Percentiles rank a stretch among this genome's conserved stretches.
Evolutionary conservation across 1,140 invertebrate species (phyloP).

Genomic region (Sminthurinus signatus): DNA sequence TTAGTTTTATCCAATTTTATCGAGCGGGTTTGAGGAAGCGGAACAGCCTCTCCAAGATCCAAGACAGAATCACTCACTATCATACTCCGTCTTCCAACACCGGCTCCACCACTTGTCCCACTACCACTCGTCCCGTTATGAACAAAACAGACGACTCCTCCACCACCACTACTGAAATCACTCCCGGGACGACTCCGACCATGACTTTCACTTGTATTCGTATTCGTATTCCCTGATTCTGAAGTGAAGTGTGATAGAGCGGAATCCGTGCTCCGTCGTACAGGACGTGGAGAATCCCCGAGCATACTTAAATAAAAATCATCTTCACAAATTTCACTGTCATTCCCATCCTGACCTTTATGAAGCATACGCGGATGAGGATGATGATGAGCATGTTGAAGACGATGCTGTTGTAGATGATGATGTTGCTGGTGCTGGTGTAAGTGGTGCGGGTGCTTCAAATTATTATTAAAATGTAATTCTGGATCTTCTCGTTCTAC

Average conservation of each 20-base stretch:
- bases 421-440: too few species aligned
- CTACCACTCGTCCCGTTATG: too few species aligned
- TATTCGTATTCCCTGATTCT: slow-evolving; percentile 17
- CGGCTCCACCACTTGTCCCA: too few species aligned
- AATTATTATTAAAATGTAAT: not conserved
- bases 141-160: too few species aligned
- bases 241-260: slow-evolving; percentile 32
- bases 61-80: too few species aligned
- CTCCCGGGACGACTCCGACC: slow-evolving; percentile 23
- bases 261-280: slow-evolving; percentile 31
- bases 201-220: slow-evolving; percentile 13
- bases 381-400: too few species aligned
- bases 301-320: slow-evolving; percentile 35
- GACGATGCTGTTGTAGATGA: too few species aligned
- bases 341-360: not conserved
- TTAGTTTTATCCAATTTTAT: slow-evolving; percentile 7
- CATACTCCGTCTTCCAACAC: too few species aligned
- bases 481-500: not conserved
- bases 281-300: slow-evolving; percentile 26
- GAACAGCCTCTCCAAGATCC: too few species aligned
- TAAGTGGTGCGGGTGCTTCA: too few species aligned
- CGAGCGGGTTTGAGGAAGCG: too few species aligned
- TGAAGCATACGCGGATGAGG: too few species aligned
- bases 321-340: slow-evolving; percentile 28
- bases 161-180: slow-evolving; percentile 3